phyloP scores from a whole-genome alignment of 1,140 invertebrate genomes.

The Drosophila littoralis region DNA sequence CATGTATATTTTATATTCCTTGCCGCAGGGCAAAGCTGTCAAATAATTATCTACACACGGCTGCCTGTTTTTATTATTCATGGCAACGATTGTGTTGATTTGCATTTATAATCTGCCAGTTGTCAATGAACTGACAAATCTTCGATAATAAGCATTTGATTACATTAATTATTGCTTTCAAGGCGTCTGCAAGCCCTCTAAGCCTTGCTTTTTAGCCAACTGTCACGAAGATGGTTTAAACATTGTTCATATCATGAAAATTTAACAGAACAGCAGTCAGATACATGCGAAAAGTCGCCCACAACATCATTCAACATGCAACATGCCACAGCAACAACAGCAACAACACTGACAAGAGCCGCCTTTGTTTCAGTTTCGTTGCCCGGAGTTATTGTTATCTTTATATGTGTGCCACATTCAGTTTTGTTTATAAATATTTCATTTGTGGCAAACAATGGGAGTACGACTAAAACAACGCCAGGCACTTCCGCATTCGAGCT shows the following conservation, averaged over 20 bases:
- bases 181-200: background rate
- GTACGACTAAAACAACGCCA: conserved; percentile 29
- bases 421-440: conserved; percentile 61
- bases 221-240: background rate
- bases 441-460: conserved; percentile 66
- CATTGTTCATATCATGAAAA: background rate
- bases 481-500: conserved; percentile 56
- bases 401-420: conserved; percentile 72
- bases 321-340: conserved; percentile 5
- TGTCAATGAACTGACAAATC: conserved; percentile 66
- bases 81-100: conserved; percentile 46
- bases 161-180: conserved; percentile 32
- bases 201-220: background rate
- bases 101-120: conserved; percentile 53
- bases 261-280: conserved; percentile 20
- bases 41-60: conserved; percentile 42
- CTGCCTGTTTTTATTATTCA: conserved; percentile 49
- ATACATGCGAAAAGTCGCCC: background rate
- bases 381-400: conserved; percentile 38
- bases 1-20: conserved; percentile 5
- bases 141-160: conserved; percentile 43
- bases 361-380: conserved; percentile 45
- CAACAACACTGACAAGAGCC: background rate
- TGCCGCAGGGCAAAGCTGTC: conserved; percentile 13
- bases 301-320: conserved; percentile 9